Evolutionary conservation across 2,888 invertebrate species (phyloP).

Genomic region (Epinotia ramella): DNA sequence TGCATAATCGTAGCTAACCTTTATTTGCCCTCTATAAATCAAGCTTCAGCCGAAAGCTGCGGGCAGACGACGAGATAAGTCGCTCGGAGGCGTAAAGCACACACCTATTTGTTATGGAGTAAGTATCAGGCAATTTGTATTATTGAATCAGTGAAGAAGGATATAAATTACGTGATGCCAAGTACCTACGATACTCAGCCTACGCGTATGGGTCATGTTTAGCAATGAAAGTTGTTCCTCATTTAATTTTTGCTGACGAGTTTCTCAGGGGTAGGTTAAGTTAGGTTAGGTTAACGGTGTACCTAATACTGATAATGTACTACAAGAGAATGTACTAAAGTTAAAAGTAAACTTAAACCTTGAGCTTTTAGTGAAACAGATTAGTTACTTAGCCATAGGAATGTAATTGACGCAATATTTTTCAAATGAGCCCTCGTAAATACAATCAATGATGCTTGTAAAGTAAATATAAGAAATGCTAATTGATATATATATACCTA

Average conservation of each 20-base stretch:
- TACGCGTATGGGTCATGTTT: background rate
- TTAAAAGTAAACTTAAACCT: no score
- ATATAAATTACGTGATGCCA: slow-evolving; percentile 36
- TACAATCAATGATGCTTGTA: no score
- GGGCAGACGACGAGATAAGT: slow-evolving; percentile 46
- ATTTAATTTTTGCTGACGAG: background rate
- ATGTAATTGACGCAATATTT: no score
- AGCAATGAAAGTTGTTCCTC: slow-evolving; percentile 5
- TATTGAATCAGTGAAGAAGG: slow-evolving; percentile 32
- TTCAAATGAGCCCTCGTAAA: no score
- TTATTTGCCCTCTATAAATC: slow-evolving; percentile 49
- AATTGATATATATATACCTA: no score
- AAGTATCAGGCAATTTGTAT: slow-evolving; percentile 43
- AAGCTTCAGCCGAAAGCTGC: slow-evolving; percentile 44
- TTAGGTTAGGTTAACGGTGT: no score
- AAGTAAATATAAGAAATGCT: no score
- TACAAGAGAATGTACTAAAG: no score
- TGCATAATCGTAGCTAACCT: slow-evolving; percentile 48
- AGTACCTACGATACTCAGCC: slow-evolving; percentile 20
- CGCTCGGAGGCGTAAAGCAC: slow-evolving; percentile 42
- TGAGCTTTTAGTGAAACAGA: no score
- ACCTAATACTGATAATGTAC: no score
- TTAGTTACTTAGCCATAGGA: no score
- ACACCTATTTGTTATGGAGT: background rate
- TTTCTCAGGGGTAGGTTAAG: background rate